Conservation (phyloP, 2,113 vertebrate species). For the Indicator indicator region DNA sequence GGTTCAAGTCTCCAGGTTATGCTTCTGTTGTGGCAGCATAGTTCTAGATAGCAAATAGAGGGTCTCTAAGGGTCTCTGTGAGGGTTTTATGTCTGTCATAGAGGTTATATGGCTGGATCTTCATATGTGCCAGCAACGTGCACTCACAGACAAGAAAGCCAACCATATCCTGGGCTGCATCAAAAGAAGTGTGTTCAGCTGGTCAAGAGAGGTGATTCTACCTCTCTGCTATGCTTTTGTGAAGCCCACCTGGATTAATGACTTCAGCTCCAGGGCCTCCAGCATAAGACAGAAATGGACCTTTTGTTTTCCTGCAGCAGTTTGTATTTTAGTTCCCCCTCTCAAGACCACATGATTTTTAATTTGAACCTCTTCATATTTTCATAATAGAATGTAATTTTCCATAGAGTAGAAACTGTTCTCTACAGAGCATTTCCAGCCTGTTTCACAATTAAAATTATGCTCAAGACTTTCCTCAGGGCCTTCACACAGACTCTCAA, state of each 20-base stretch:
- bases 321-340: not conserved
- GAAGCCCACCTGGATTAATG: not conserved
- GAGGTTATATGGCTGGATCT: not conserved
- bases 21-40: not conserved
- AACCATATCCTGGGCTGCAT: not conserved
- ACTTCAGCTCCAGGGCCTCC: not conserved
- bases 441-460: not conserved
- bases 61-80: fast-evolving
- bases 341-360: not conserved
- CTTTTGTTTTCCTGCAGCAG: not conserved
- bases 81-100: not conserved
- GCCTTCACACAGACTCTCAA: not conserved
- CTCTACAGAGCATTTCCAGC: not conserved
- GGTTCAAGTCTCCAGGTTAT: not conserved
- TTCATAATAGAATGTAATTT: not conserved
- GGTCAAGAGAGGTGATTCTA: not conserved
- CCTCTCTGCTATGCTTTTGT: not conserved
- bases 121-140: not conserved
- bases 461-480: not conserved
- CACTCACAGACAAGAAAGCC: not conserved
- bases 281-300: not conserved
- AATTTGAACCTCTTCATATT: not conserved
- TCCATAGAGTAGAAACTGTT: not conserved
- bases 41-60: not conserved
- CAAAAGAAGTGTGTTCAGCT: not conserved